Conservation (phyloP, 2,888 invertebrate genomes). For the Xylota sylvarum region DNA sequence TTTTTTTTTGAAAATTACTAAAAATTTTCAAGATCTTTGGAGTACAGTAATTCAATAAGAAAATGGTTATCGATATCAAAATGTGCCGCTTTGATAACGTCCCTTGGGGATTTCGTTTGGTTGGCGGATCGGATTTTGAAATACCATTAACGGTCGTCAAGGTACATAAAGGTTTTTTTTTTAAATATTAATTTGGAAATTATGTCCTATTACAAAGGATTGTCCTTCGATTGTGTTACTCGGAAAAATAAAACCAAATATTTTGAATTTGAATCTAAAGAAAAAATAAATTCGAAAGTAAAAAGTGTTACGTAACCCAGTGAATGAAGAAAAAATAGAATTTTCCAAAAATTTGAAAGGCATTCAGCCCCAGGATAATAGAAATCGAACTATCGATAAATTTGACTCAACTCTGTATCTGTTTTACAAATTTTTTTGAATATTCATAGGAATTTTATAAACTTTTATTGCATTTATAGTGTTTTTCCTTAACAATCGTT, state of each 20-base stretch:
- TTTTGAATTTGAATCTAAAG: background rate
- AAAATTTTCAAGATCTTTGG: background rate
- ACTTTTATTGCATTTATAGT: too few species aligned
- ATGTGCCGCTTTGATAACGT: constrained; percentile 87
- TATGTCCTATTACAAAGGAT: constrained; percentile 2
- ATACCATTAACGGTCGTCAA: constrained; percentile 91
- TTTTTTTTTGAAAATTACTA: background rate
- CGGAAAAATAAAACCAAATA: background rate
- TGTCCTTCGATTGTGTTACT: background rate
- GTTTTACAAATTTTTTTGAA: background rate
- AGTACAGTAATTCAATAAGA: constrained; percentile 52
- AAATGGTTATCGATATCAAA: constrained; percentile 90
- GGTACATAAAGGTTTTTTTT: constrained; percentile 85
- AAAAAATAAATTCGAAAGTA: background rate
- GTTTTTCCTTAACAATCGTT: background rate
- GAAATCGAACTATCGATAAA: too few species aligned
- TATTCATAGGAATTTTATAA: background rate
- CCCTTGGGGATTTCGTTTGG: constrained; percentile 92
- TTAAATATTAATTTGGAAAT: background rate
- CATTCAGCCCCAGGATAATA: background rate
- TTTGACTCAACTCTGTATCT: background rate
- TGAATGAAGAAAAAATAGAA: constrained; percentile 37
- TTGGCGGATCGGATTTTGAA: constrained; percentile 91
- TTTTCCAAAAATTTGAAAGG: background rate
- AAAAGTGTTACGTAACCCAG: constrained; percentile 46